Evolutionary conservation across 2,888 invertebrate genomes (phyloP), one percentile per base, ranked within the genome.

Genomic region (Penaeus monodon): DNA sequence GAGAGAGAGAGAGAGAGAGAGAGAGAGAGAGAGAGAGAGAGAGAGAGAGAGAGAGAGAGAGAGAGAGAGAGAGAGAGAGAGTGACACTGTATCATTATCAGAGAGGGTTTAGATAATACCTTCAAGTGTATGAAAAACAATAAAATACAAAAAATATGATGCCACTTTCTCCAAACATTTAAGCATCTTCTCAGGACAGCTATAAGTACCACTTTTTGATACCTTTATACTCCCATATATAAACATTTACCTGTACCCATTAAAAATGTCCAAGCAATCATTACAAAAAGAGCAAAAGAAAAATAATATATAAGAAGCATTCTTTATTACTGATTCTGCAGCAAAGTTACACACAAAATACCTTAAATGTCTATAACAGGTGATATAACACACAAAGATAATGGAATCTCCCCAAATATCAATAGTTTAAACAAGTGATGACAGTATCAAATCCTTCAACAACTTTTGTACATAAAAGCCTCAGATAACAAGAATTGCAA

Each of bases 281-380:
- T 49, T 14, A 49, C 49, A 12, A 49, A 49, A 49, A 49, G 49
- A 49, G 14, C 1, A 49, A 49, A 49, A 64, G 17, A 57, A 64
- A 63, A 38, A 73, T 17, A 17, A 27, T 8, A 20, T 1, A 57
- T 84, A 70, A 66, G 68, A 84, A 84, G 84, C 78, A 84, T 70
- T 49, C 38, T 84, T 84, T 84, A 84, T 84, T 84, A 78, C 78
- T 70, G 79, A 68, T 49, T 44, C n/a, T 84, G 78, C 84, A 84
- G 78, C 29, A 70, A 66, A 66, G 84, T 57, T 84, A 84, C 79
- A 84, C 77, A 84, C 84, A 84, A 68, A 78, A 84, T 84, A 79
- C 57, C n/a, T 65, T 29, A 84, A 70, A n/a, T 73, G 63, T 70
- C 63, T 33, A 78, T 84, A 79, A 84, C 68, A 79, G 70, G 78